Evolutionary conservation across 2,113 vertebrate genomes (phyloP).

Genomic region (Nematolebias whitei): DNA sequence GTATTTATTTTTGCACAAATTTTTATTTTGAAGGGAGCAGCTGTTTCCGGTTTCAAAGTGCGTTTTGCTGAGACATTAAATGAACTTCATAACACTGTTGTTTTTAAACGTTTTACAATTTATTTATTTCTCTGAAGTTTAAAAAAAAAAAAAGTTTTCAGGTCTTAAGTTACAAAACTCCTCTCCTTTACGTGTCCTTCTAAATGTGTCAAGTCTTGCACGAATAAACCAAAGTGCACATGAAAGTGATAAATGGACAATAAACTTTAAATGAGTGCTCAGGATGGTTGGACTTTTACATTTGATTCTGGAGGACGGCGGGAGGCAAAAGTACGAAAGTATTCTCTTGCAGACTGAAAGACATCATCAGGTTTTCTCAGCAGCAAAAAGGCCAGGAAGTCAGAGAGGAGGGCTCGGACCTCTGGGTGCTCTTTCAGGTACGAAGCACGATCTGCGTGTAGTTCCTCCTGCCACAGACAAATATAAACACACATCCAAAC

Average conservation of each 20-base stretch:
- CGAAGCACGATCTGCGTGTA: constrained; percentile 78
- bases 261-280: too few species aligned
- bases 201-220: too few species aligned
- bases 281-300: constrained; percentile 26
- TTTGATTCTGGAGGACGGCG: not conserved
- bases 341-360: constrained; percentile 84
- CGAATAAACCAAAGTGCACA: too few species aligned
- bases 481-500: constrained; percentile 14
- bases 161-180: too few species aligned
- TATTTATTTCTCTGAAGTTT: not conserved
- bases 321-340: constrained; percentile 81
- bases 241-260: too few species aligned
- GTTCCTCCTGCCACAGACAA: constrained; percentile 81
- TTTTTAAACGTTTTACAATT: not conserved
- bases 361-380: constrained; percentile 86
- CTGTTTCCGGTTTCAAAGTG: not conserved
- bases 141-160: too few species aligned
- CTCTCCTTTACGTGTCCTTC: too few species aligned
- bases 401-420: constrained; percentile 80
- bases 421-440: constrained; percentile 89
- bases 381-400: constrained; percentile 91
- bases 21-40: not conserved
- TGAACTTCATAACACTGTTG: not conserved
- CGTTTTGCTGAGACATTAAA: not conserved
- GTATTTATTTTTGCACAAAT: not conserved